These are phyloP conservation scores for Hermaeophaga mercurialis DNA, from an alignment of 2,888 invertebrate genomes.

Conservation along the genomic window DNA sequence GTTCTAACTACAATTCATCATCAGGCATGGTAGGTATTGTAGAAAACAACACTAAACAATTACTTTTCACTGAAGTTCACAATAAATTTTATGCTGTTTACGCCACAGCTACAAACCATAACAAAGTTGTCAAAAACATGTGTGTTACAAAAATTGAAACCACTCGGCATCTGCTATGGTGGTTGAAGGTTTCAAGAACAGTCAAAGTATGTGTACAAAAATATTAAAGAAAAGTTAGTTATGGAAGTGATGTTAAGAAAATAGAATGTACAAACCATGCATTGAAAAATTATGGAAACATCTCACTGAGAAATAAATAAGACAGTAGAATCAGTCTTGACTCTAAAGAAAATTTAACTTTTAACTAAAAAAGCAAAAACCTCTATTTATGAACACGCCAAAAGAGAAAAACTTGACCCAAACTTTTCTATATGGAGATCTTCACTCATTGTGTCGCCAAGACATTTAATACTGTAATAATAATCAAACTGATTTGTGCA, in stretches of 20 bases:
- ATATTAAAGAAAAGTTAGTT: conserved; percentile 32
- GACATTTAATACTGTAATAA: conserved; percentile 9
- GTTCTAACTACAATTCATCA: conserved; percentile 34
- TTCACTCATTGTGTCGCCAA: background rate
- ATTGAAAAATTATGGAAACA: background rate
- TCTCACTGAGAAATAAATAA: conserved; percentile 31
- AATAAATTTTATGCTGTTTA: conserved; percentile 40
- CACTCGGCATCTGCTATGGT: conserved; percentile 34
- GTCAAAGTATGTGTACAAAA: conserved; percentile 23
- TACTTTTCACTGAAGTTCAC: conserved; percentile 34
- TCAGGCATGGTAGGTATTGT: conserved; percentile 40
- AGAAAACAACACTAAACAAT: conserved; percentile 30
- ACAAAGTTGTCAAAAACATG: conserved; percentile 10
- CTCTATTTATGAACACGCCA: conserved; percentile 38
- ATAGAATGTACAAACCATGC: background rate
- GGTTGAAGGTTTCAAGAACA: conserved; percentile 35
- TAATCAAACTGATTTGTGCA: background rate
- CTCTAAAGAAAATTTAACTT: conserved; percentile 17
- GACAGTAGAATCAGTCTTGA: conserved; percentile 30
- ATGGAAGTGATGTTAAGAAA: conserved; percentile 28
- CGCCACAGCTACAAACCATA: conserved; percentile 23
- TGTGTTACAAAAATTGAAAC: conserved; percentile 38
- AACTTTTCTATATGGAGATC: conserved; percentile 30
- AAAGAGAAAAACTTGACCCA: conserved; percentile 23
- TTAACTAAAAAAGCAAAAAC: conserved; percentile 32